Evolutionary conservation across 2,797 vertebrate genomes (phyloP), one percentile per base, ranked within the genome.

Genomic region (Coracias cyanogaster): DNA sequence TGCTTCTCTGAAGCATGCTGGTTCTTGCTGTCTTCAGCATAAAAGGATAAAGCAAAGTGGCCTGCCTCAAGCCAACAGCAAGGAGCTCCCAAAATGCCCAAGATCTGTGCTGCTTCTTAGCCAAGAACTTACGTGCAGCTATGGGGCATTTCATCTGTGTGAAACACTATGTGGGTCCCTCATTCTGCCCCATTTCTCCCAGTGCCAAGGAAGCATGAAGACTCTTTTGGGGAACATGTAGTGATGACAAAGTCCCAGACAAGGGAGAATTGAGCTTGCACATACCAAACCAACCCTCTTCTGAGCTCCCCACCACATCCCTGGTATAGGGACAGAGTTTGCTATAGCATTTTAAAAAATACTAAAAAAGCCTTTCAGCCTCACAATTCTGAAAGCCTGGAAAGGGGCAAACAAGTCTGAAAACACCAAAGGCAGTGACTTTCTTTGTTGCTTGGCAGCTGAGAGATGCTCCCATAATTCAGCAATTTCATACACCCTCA

Each of bases 61-160:
- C 13, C 7, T 79, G 24, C 54, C 62, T 21, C 16, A 37, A 48
- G 25, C 28, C 43, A 72, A 9, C 2, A 8, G 10, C 33, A 26
- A 46, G 33, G 26, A 31, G 29, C 3, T 87, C 8, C 28, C 28
- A 6, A 0, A 0, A 2, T 39, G 9, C 19, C 8, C 0, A 9
- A 70, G 37, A 6, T 13, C 17, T 55, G 29, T 18, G 13, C 6
- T 39, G 13, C 24, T 46, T 28, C 54, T 45, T 29, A 6, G 35
- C 60, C 22, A 22, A 31, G 20, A 29, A 70, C 31, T 51, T 7
- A 20, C 60, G 46, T 3, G 3, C 14, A 46, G 60, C 41, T 69
- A 5, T 0, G 0, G 14, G 24, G 5, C 60, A 25, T 31, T 72
- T 72, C 43, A 22, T 24, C 33, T 57, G 17, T 2, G 5, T 1